These are phyloP conservation scores for Anoplius nigerrimus DNA, from an alignment of 2,888 invertebrate species.

Conservation along the genomic window DNA sequence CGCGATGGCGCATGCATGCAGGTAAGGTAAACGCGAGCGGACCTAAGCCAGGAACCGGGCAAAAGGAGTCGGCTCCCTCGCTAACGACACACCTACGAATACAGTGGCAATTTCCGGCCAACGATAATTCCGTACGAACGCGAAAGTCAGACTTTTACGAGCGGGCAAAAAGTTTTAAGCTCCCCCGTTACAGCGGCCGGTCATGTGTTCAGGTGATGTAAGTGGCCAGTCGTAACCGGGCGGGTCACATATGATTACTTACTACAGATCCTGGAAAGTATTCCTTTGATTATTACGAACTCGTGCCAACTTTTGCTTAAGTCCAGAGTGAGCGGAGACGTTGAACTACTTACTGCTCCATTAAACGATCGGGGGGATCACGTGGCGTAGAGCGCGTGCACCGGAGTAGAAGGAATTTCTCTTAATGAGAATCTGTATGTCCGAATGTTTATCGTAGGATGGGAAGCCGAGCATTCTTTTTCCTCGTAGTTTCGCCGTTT, in stretches of 20 bases:
- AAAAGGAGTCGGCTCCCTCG: no score
- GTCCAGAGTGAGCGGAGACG: not conserved
- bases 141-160: not conserved
- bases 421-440: no score
- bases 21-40: no score
- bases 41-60: no score
- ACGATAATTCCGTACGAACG: not conserved
- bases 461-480: no score
- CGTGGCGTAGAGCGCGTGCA: no score
- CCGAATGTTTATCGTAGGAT: no score
- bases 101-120: not conserved
- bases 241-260: not conserved
- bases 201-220: not conserved
- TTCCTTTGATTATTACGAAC: not conserved
- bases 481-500: no score
- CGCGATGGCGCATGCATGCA: no score
- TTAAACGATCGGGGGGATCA: not conserved
- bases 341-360: not conserved
- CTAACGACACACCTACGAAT: no score
- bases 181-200: not conserved
- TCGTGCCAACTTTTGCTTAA: conserved; percentile 8
- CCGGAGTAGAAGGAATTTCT: no score
- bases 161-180: not conserved
- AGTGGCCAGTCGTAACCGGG: not conserved
- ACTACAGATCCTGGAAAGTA: not conserved